These are phyloP conservation scores for Myzus persicae DNA, from an alignment of 1,140 invertebrate species.

Conservation along the genomic window DNA sequence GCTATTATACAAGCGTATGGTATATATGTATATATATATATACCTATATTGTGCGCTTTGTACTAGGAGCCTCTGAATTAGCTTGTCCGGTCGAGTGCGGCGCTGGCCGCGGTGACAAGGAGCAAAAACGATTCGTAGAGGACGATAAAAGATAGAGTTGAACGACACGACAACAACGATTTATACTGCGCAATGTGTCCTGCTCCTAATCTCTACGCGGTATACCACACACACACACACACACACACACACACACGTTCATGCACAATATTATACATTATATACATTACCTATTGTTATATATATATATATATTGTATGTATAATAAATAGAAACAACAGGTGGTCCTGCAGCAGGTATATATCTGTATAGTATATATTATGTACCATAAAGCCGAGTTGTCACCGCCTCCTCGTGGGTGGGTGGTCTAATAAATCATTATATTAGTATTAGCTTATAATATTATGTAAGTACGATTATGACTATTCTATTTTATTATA, in stretches of 20 bases:
- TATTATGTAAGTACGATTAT: conserved; percentile 12
- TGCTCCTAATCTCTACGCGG: not conserved
- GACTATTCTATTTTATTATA: not conserved
- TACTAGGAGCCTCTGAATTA: not conserved
- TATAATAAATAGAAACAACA: conserved; percentile 33
- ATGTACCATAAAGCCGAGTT: not conserved
- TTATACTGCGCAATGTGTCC: not conserved
- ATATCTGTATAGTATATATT: not conserved
- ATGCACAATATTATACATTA: not conserved
- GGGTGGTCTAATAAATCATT: conserved; percentile 39
- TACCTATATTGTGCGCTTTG: not conserved
- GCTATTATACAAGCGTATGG: not conserved
- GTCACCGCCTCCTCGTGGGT: not conserved
- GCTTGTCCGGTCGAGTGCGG: not conserved
- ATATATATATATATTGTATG: not conserved
- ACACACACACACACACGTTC: no score
- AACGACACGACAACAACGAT: conserved; percentile 6
- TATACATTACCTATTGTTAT: not conserved
- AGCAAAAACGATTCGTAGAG: conserved; percentile 33
- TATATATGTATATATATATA: no score
- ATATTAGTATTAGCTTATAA: conserved; percentile 14
- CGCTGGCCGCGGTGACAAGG: not conserved
- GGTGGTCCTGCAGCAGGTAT: not conserved
- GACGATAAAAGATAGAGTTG: conserved; percentile 19
- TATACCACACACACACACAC: not conserved